Conservation (phyloP, 2,888 invertebrate genomes). For the Sinhomidia bicolor region DNA sequence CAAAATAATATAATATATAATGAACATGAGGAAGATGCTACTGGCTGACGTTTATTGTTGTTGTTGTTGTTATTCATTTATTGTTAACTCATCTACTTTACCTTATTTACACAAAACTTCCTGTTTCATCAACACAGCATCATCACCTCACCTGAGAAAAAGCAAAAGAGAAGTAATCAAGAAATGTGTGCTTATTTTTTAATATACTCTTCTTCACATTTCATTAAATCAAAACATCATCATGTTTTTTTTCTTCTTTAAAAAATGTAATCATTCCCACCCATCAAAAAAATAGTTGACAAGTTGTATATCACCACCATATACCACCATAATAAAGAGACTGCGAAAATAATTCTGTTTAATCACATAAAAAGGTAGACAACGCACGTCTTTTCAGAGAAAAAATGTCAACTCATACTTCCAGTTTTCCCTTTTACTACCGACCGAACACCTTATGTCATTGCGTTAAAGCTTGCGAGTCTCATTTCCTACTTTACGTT, state of each 20-base stretch:
- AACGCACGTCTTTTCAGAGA: no score
- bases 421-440: conserved; percentile 66
- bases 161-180: neutral
- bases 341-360: no score
- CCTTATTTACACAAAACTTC: neutral
- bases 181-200: neutral
- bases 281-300: neutral
- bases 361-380: no score
- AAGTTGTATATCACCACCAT: no score
- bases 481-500: neutral
- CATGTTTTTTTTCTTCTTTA: no score
- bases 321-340: no score
- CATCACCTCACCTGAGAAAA: neutral
- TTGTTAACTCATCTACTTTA: neutral
- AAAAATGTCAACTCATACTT: conserved; percentile 47
- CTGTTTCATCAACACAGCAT: no score
- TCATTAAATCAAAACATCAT: conserved; percentile 2
- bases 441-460: conserved; percentile 29
- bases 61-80: neutral
- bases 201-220: neutral
- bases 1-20: no score
- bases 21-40: no score
- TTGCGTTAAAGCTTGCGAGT: neutral
- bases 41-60: no score
- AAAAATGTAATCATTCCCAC: conserved; percentile 12